Base-by-base conservation (phyloP, 2,888 invertebrate species). In the Pterostichus niger region DNA sequence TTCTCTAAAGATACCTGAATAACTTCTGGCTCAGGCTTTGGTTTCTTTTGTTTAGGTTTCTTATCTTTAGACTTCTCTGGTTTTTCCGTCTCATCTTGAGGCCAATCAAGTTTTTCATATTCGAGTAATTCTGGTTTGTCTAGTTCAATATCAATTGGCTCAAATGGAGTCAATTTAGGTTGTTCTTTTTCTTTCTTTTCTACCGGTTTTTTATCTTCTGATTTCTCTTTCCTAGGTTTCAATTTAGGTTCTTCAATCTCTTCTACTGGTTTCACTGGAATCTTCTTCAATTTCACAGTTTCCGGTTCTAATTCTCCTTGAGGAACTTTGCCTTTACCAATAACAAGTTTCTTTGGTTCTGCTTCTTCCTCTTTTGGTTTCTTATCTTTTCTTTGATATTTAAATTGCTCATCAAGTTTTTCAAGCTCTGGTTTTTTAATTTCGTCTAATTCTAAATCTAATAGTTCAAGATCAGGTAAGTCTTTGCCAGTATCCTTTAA, bases 301-400 rank as follows among this genome's bases (percentile, higher is more conserved):
- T 91, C 91, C n/a, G 88, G 86, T 11, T 87, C 89, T 75, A 89
- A 87, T 31, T 91, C 90, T 13, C 86, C 85, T 80, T 88, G 86
- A 6, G 89, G 88, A 85, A 90, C 88, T 85, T 91, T 91, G n/a
- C 92, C 92, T 87, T 92, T 92, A 6, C 91, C 91, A 54, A 91
- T 87, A 78, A 89, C 89, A 0, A 92, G 85, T 81, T 91, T 89
- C 87, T 90, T 87, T 84, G 89, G 84, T 85, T 88, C 85, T 84
- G 86, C 83, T 86, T 87, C 88, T 9, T 87, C 89, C 86, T 91
- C 90, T 84, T 91, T 90, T 77, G 90, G 89, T 86, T 90, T 90
- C 82, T 91, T 90, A n/a, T 90, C 88, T 85, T 90, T 90, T 2
- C 90, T 90, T 86, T 90, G 85, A 68, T 86, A 88, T 83, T 88